Conservation (phyloP, 2,888 invertebrate genomes). For the Miltochrista miniata region DNA sequence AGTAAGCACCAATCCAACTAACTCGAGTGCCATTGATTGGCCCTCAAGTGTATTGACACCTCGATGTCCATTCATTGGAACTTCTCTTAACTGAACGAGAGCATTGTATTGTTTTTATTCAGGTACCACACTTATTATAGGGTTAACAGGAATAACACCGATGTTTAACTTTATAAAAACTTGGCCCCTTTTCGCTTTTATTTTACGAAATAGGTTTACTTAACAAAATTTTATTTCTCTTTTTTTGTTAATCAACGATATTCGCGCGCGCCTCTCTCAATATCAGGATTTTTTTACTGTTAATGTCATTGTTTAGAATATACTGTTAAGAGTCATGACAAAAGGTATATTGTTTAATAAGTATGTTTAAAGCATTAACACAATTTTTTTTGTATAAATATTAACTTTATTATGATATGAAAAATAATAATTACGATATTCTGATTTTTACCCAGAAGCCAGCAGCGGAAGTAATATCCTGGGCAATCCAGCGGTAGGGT, state of each 20-base stretch:
- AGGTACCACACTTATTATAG: too few relatives aligned
- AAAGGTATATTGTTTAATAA: too few relatives aligned
- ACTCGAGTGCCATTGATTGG: constrained; percentile 41
- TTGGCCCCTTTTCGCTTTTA: constrained; percentile 4
- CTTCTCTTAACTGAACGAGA: too few relatives aligned
- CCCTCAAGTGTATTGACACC: constrained; percentile 40
- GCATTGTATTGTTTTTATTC: too few relatives aligned
- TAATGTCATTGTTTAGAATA: not conserved
- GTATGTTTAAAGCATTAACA: too few relatives aligned
- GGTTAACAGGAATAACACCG: too few relatives aligned
- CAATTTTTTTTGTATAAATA: too few relatives aligned
- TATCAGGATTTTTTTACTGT: not conserved
- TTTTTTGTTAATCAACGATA: too few relatives aligned
- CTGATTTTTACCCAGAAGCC: constrained; percentile 2
- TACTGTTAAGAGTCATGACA: too few relatives aligned
- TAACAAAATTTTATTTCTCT: too few relatives aligned
- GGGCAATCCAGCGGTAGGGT: not conserved
- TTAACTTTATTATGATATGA: too few relatives aligned
- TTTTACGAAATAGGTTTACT: constrained; percentile 8
- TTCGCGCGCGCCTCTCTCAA: not conserved
- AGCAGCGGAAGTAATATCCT: not conserved
- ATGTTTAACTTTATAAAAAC: constrained; percentile 8
- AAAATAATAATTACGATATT: too few relatives aligned
- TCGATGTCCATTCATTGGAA: constrained; percentile 41
- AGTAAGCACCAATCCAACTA: constrained; percentile 31